These are phyloP conservation scores for Saiga tatarica DNA, from an alignment of 2,113 vertebrate species.

Conservation along the genomic window DNA sequence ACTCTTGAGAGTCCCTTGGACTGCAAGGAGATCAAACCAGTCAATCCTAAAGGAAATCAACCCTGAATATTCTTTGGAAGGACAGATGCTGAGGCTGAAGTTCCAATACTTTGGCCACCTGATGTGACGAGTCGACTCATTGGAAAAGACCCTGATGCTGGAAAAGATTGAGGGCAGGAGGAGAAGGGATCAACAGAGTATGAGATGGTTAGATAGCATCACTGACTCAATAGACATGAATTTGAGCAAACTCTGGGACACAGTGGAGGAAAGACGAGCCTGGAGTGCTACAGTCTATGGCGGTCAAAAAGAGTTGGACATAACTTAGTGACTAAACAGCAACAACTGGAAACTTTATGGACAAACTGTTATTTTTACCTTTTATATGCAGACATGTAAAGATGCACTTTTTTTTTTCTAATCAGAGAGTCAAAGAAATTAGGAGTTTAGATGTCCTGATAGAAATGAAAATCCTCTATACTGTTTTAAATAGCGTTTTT, in stretches of 20 bases:
- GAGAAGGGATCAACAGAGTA: background rate
- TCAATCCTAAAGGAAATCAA: background rate
- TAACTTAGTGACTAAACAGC: background rate
- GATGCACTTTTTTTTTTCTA: background rate
- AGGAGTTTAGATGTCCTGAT: background rate
- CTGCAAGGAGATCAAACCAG: background rate
- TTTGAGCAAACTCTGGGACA: background rate
- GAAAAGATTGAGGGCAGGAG: background rate
- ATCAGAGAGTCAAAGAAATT: background rate
- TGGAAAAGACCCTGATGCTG: background rate
- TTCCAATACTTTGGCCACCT: background rate
- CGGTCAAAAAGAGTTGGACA: background rate
- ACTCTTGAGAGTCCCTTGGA: background rate
- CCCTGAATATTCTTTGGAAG: background rate
- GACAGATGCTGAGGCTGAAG: background rate
- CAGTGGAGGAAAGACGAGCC: background rate
- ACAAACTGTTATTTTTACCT: background rate
- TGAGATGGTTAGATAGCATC: background rate
- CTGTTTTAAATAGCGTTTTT: background rate
- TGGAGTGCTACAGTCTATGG: background rate
- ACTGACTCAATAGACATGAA: background rate
- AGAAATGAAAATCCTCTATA: background rate
- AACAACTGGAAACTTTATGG: background rate
- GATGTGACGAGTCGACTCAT: fast-evolving
- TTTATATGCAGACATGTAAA: background rate